Conservation (phyloP, 2,888 invertebrate species). For the Tenthredo mesomela region DNA sequence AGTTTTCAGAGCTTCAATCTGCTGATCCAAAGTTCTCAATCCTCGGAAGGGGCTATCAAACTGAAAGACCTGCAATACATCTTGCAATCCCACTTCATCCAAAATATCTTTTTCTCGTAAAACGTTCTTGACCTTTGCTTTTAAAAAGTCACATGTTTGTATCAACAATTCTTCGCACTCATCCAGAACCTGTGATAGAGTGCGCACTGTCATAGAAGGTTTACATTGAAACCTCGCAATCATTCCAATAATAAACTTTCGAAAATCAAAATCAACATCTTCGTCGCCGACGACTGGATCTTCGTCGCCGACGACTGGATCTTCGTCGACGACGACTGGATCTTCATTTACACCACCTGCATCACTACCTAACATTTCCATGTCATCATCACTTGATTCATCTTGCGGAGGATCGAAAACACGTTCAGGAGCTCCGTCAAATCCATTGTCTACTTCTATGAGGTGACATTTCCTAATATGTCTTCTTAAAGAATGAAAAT, state of each 20-base stretch:
- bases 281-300: neutral
- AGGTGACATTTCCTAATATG: neutral
- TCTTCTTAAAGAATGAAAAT: neutral
- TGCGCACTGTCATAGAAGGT: conserved; percentile 54
- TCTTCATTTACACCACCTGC: neutral
- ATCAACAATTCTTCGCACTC: conserved; percentile 50
- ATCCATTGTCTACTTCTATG: neutral
- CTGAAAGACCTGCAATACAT: neutral
- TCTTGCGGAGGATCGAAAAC: neutral
- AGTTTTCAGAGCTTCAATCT: conserved; percentile 51
- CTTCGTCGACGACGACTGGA: neutral
- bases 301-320: neutral
- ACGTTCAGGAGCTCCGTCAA: neutral
- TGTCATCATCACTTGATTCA: neutral
- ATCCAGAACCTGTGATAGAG: conserved; percentile 41
- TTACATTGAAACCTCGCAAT: conserved; percentile 51
- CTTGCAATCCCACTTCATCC: neutral
- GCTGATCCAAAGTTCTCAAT: conserved; percentile 4
- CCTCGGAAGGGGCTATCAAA: conserved; percentile 51
- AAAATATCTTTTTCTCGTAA: neutral
- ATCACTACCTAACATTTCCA: neutral
- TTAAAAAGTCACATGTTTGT: conserved; percentile 24
- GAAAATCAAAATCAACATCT: conserved; percentile 5
- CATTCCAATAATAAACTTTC: neutral
- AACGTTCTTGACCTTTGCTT: neutral